Conservation (phyloP, 2,113 vertebrate species). For the Cephalopterus ornatus region DNA sequence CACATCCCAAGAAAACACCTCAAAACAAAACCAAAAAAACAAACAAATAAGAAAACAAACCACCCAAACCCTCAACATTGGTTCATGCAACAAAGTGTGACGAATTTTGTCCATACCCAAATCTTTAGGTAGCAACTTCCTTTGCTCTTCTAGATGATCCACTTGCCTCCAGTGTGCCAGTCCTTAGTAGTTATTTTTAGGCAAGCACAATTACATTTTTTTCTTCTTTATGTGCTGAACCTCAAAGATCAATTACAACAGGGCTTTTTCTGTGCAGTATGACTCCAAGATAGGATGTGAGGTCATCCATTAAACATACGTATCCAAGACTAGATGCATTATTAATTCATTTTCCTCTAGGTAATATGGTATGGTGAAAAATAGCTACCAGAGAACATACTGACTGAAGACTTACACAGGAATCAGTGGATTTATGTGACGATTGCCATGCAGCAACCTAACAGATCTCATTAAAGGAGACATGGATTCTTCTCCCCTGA, state of each 20-base stretch:
- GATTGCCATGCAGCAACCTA: constrained; percentile 5
- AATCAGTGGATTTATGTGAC: constrained; percentile 50
- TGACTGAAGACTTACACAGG: constrained; percentile 49
- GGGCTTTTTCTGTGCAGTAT: background rate
- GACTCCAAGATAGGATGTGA: constrained; percentile 10
- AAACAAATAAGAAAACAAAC: background rate
- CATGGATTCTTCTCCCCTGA: constrained; percentile 3
- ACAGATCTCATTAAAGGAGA: background rate
- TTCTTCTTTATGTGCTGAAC: constrained; percentile 10
- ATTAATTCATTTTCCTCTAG: constrained; percentile 57
- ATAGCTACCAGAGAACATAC: constrained; percentile 43
- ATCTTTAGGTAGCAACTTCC: background rate
- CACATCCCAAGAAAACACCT: background rate
- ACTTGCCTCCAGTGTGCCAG: background rate
- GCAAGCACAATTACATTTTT: background rate
- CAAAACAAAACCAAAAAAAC: background rate
- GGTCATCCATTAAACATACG: constrained; percentile 55
- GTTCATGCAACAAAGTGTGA: background rate
- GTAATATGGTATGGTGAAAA: constrained; percentile 51
- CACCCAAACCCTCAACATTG: background rate
- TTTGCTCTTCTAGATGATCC: background rate
- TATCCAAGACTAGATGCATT: constrained; percentile 32
- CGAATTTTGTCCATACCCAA: background rate
- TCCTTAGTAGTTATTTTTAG: background rate
- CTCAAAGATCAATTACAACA: constrained; percentile 34